Evolutionary conservation across 2,113 vertebrate species (phyloP).

Genomic region (Coturnix japonica): DNA sequence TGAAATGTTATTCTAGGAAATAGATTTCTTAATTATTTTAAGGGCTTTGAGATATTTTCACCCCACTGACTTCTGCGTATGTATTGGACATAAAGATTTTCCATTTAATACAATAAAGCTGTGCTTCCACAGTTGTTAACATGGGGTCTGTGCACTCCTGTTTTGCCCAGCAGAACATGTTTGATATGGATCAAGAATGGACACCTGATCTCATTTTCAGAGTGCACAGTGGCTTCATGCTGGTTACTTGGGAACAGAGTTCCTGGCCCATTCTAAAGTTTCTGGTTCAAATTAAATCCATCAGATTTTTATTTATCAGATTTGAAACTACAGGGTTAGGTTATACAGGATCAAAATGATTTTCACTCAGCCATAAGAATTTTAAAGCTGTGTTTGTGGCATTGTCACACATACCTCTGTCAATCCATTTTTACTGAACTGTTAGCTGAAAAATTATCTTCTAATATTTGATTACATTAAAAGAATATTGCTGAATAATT

Average conservation of each 20-base stretch:
- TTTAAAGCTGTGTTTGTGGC: not conserved
- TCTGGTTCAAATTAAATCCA: not conserved
- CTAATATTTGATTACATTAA: not conserved
- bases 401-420: not conserved
- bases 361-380: not conserved
- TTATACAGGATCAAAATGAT: not conserved
- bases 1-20: not conserved
- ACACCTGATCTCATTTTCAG: not conserved
- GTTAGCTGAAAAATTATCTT: not conserved
- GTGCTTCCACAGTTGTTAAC: not conserved
- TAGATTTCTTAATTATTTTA: not conserved
- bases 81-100: not conserved
- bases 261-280: not conserved
- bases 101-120: not conserved
- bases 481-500: slow-evolving; percentile 11
- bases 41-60: not conserved
- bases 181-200: not conserved
- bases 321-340: not conserved
- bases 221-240: not conserved
- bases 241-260: not conserved
- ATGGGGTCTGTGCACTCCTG: not conserved
- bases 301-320: not conserved
- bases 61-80: not conserved
- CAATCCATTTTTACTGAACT: not conserved
- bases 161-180: not conserved